These are phyloP conservation scores for Athetis lepigone DNA, from an alignment of 2,888 invertebrate species.

Conservation along the genomic window DNA sequence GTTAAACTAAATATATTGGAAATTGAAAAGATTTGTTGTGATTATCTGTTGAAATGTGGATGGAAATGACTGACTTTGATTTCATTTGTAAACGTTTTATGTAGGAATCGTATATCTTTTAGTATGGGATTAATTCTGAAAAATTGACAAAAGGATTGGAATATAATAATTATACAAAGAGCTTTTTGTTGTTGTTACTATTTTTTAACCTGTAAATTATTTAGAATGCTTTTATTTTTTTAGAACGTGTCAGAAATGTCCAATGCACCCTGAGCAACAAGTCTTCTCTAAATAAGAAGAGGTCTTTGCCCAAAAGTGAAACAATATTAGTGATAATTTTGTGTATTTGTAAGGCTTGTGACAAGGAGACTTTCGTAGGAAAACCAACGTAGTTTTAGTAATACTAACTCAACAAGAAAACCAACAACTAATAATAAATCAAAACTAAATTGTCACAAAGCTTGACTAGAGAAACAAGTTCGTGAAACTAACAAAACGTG, in stretches of 20 bases:
- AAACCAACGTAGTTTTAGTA: not conserved
- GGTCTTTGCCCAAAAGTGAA: not conserved
- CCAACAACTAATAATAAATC: slow-evolving; percentile 2
- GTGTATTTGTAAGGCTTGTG: not conserved
- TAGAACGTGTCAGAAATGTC: too few relatives aligned
- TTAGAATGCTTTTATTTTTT: too few relatives aligned
- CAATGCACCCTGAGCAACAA: too few relatives aligned
- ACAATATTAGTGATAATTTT: too few relatives aligned
- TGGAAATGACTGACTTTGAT: not conserved
- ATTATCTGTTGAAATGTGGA: slow-evolving; percentile 33
- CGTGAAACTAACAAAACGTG: slow-evolving; percentile 7
- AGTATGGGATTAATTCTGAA: not conserved
- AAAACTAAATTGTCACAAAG: slow-evolving; percentile 18
- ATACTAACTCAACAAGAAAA: not conserved
- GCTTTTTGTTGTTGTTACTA: too few relatives aligned
- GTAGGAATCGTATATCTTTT: not conserved
- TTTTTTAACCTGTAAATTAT: too few relatives aligned
- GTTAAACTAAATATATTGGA: slow-evolving; percentile 18
- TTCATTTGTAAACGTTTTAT: not conserved
- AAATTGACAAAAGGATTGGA: not conserved
- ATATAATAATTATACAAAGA: too few relatives aligned
- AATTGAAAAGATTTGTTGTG: slow-evolving; percentile 39
- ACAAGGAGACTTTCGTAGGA: not conserved
- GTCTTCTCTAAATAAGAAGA: too few relatives aligned
- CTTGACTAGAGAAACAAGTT: slow-evolving; percentile 4